Evolutionary conservation across 1,140 invertebrate species (phyloP).

Genomic region (Drosophila littoralis): DNA sequence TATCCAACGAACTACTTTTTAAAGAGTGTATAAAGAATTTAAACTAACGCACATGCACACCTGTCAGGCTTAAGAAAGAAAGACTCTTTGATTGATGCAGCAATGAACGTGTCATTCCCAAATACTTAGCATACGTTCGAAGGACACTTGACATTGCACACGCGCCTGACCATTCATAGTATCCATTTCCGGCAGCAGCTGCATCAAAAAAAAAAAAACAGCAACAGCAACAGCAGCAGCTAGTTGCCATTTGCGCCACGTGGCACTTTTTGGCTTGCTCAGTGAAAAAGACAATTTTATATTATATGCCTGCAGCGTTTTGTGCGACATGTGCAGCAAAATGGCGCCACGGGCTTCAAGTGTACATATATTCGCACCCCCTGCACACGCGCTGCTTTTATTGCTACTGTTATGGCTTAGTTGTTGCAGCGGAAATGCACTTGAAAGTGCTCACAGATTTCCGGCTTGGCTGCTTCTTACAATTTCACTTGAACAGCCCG

Average conservation of each 20-base stretch:
- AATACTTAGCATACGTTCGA: slow-evolving; percentile 54
- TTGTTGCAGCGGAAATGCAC: slow-evolving; percentile 63
- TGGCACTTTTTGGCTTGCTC: slow-evolving; percentile 24
- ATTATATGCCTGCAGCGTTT: slow-evolving; percentile 42
- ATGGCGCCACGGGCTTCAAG: slow-evolving; percentile 43
- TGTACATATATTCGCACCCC: slow-evolving; percentile 13
- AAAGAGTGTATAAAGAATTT: neutral
- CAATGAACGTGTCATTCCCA: slow-evolving; percentile 10
- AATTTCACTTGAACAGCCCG: slow-evolving; percentile 22
- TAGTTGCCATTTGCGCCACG: slow-evolving; percentile 54
- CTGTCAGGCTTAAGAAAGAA: slow-evolving; percentile 1
- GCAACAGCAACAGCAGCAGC: slow-evolving; percentile 3
- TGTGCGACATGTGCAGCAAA: slow-evolving; percentile 32
- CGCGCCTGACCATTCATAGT: slow-evolving; percentile 49
- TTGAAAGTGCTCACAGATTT: slow-evolving; percentile 69
- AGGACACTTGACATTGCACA: slow-evolving; percentile 41
- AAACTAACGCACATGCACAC: neutral
- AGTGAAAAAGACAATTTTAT: slow-evolving; percentile 60
- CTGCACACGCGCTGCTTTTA: neutral
- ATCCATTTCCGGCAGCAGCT: slow-evolving; percentile 14
- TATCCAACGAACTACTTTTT: no score
- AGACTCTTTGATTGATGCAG: slow-evolving; percentile 19
- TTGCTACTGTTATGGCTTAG: slow-evolving; percentile 13
- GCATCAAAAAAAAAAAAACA: neutral
- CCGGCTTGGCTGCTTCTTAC: slow-evolving; percentile 39